Percentiles rank a stretch among this genome's conserved stretches.
Evolutionary conservation across 1,140 invertebrate genomes (phyloP).

Genomic region (Acromyrmex charruanus): DNA sequence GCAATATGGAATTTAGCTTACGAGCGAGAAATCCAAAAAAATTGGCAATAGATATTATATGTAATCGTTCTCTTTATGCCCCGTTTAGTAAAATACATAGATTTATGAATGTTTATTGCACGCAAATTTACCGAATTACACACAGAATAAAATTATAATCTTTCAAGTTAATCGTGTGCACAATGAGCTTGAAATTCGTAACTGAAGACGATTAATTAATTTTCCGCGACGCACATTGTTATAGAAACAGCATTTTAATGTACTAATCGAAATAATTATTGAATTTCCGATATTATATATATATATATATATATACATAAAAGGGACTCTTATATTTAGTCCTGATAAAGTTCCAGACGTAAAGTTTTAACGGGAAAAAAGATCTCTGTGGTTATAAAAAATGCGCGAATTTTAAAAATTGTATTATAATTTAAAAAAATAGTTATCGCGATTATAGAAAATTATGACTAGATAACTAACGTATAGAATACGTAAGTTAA

Average conservation of each 20-base stretch:
- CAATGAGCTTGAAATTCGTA: conserved; percentile 15
- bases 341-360: background rate
- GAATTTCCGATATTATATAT: conserved; percentile 17
- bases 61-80: background rate
- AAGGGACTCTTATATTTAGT: background rate
- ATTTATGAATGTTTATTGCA: conserved; percentile 31
- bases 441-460: conserved; percentile 44
- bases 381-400: background rate
- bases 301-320: background rate
- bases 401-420: conserved; percentile 47
- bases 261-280: conserved; percentile 36
- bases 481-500: conserved; percentile 57
- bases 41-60: conserved; percentile 42
- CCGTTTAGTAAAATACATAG: conserved; percentile 2
- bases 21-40: conserved; percentile 38
- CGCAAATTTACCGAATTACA: background rate
- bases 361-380: background rate
- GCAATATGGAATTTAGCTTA: conserved; percentile 46
- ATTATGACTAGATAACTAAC: conserved; percentile 25
- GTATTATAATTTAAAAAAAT: conserved; percentile 44
- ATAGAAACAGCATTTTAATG: conserved; percentile 32
- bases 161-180: conserved; percentile 6
- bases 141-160: background rate
- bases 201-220: conserved; percentile 14
- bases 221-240: conserved; percentile 19